A percentile compares a stretch with the other conserved stretches of the same genome.
Evolutionary conservation across 2,113 vertebrate genomes (phyloP).

Genomic region (Myotis yumanensis): DNA sequence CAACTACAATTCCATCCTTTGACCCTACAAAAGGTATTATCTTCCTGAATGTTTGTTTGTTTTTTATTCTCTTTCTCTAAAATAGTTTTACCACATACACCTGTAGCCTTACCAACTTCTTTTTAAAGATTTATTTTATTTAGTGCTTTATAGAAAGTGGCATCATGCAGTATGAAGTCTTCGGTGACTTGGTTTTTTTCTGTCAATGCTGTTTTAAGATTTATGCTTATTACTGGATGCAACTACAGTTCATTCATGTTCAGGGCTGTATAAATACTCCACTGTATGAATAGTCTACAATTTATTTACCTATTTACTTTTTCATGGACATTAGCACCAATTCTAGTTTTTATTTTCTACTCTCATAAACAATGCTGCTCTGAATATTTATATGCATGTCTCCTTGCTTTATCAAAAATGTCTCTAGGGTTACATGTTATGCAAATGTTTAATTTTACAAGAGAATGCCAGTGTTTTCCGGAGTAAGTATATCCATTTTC

Average conservation of each 20-base stretch:
- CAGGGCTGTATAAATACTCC: not conserved
- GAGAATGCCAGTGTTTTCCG: not conserved
- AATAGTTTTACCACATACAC: not conserved
- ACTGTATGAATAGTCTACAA: not conserved
- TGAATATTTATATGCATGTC: not conserved
- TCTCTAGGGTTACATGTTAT: not conserved
- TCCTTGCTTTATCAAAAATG: not conserved
- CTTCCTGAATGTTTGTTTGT: not conserved
- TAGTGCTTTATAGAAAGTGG: not conserved
- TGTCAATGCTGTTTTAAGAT: not conserved
- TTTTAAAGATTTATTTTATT: slow-evolving; percentile 7
- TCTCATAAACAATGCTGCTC: not conserved
- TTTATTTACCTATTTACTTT: not conserved
- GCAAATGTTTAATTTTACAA: not conserved
- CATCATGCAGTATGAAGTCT: not conserved
- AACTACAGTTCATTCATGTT: not conserved
- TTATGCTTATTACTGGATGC: not conserved
- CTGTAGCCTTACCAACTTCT: not conserved
- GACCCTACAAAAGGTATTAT: not conserved
- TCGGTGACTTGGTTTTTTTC: not conserved
- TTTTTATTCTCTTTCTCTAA: not conserved
- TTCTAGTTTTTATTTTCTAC: not conserved
- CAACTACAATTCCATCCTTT: not conserved
- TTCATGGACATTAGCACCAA: not conserved
- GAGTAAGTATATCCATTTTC: not conserved